Conservation (phyloP, 2,113 vertebrate genomes). For the Harpagus bidentatus region DNA sequence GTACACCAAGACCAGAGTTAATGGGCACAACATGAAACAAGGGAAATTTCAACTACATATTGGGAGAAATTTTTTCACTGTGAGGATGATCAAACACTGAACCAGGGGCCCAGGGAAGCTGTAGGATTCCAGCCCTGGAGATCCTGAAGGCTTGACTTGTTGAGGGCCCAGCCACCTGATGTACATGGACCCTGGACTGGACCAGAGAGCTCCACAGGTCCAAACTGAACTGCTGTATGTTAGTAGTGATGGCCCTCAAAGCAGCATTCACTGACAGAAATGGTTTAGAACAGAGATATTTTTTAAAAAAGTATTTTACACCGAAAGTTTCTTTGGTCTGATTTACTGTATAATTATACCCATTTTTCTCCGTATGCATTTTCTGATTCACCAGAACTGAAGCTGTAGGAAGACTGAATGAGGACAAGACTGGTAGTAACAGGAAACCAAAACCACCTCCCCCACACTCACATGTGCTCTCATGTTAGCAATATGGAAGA, state of each 20-base stretch:
- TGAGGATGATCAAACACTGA: not conserved
- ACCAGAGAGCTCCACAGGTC: not conserved
- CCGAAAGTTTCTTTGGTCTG: not conserved
- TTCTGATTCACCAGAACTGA: not conserved
- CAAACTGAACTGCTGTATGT: not conserved
- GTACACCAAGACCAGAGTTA: not conserved
- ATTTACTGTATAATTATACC: not conserved
- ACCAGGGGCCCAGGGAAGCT: not conserved
- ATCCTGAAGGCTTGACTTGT: not conserved
- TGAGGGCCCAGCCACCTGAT: not conserved
- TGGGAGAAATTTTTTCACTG: not conserved
- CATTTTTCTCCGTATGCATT: fast-evolving
- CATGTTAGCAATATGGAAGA: fast-evolving
- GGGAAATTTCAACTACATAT: not conserved
- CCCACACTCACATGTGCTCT: not conserved
- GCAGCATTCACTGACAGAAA: not conserved
- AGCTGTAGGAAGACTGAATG: not conserved
- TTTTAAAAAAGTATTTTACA: too few species aligned
- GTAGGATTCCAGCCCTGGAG: not conserved
- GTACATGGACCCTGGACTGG: not conserved
- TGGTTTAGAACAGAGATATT: not conserved
- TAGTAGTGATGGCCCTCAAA: not conserved
- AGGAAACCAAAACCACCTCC: not conserved
- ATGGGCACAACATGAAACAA: not conserved
- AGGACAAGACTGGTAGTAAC: not conserved